phyloP scores from a whole-genome alignment of 2,888 invertebrate genomes.

The Dynastes grantii region DNA sequence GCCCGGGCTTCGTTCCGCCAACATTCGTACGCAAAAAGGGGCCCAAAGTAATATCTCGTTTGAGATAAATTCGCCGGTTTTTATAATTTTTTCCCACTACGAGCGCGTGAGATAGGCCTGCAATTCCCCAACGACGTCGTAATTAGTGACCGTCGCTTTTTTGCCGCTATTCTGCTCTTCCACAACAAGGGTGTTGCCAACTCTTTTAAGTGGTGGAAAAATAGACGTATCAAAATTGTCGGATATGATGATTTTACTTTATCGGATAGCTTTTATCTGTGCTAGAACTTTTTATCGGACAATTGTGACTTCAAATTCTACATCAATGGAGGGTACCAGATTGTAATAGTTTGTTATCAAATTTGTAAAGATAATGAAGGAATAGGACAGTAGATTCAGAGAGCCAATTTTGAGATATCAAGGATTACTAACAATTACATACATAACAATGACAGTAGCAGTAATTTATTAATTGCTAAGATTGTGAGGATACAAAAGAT shows the following conservation, averaged over 20 bases:
- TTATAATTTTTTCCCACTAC: constrained; percentile 37
- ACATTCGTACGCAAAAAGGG: constrained; percentile 24
- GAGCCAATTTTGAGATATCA: too few species aligned
- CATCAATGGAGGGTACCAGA: neutral
- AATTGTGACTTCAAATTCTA: neutral
- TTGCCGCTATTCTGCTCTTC: constrained; percentile 1
- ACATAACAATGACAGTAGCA: too few species aligned
- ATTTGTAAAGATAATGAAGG: neutral
- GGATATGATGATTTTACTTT: constrained; percentile 10
- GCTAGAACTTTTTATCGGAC: neutral
- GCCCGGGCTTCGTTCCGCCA: constrained; percentile 8
- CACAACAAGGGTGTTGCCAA: constrained; percentile 22
- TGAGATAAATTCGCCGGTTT: constrained; percentile 38
- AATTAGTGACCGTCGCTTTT: constrained; percentile 36
- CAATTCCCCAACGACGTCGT: constrained; percentile 40
- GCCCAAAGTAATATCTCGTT: constrained; percentile 35
- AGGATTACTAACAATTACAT: too few species aligned
- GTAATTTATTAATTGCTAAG: too few species aligned
- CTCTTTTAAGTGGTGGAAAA: constrained; percentile 12
- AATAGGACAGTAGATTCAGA: neutral
- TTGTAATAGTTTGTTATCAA: neutral
- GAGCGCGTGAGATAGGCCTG: constrained; percentile 22
- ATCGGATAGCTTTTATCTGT: constrained; percentile 3
- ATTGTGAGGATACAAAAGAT: too few species aligned
- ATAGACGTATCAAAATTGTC: constrained; percentile 4